A percentile compares a stretch with the other conserved stretches of the same genome.
Evolutionary conservation across 92 coral and sea anemone species (phyloP).

Genomic region (Epizoanthus stellaris): DNA sequence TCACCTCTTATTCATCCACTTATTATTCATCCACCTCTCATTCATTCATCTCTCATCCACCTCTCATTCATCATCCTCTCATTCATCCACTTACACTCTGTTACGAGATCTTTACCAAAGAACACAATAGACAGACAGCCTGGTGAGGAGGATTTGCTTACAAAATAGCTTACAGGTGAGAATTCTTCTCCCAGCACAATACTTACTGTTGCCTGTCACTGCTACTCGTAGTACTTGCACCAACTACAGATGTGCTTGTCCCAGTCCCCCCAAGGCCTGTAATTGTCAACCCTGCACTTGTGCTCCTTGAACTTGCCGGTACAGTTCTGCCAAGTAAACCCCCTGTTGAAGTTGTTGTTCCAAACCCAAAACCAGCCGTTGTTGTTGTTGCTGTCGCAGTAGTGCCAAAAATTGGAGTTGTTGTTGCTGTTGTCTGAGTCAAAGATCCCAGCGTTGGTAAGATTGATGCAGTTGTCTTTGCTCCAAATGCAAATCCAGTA

Average conservation of each 20-base stretch:
- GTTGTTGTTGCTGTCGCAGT: conserved; percentile 11
- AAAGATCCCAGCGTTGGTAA: conserved; percentile 1
- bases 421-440: conserved; percentile 22
- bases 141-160: too few species aligned
- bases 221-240: not conserved
- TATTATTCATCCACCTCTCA: too few species aligned
- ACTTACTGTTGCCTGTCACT: conserved; percentile 20
- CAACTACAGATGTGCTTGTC: conserved; percentile 3
- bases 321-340: conserved; percentile 20
- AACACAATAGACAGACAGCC: too few species aligned
- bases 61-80: too few species aligned
- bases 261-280: conserved; percentile 32
- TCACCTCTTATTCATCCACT: too few species aligned
- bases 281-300: not conserved
- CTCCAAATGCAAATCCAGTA: conserved; percentile 16
- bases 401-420: conserved; percentile 25
- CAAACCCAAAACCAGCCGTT: conserved; percentile 15
- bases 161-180: too few species aligned
- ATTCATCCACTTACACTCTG: too few species aligned
- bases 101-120: too few species aligned
- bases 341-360: conserved; percentile 11
- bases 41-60: too few species aligned
- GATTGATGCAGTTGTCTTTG: conserved; percentile 17
- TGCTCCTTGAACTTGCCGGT: not conserved
- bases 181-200: not conserved